Base-by-base conservation (phyloP, 2,113 vertebrate species). In the Petromus typicus region DNA sequence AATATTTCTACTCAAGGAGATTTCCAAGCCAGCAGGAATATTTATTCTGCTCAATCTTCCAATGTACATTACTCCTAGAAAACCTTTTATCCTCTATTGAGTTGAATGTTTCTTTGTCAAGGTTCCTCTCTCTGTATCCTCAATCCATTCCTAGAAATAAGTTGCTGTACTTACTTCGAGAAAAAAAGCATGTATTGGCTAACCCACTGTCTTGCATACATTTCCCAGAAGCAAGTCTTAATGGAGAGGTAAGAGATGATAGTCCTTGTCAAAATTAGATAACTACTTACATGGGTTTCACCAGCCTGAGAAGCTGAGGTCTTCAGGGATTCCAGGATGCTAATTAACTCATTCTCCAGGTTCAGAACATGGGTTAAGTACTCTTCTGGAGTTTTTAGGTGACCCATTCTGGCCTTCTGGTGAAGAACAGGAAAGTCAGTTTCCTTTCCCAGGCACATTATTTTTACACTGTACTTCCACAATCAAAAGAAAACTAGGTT, bases 201-300 rank as follows among this genome's bases (percentile, higher is more conserved):
- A n/a, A n/a, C n/a, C n/a, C n/a, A n/a, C n/a, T n/a, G n/a, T n/a
- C n/a, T n/a, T n/a, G n/a, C n/a, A n/a, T n/a, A n/a, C n/a, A n/a
- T n/a, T n/a, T n/a, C n/a, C n/a, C n/a, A n/a, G n/a, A n/a, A n/a
- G n/a, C n/a, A n/a, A n/a, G 30, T 66, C 12, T 82, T 56, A 51
- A 51, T 51, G 51, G 51, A 81, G 64, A 87, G 67, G 27, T 37
- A 22, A 88, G 84, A 90, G 3, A 14, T 23, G 7, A 56, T 17
- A 4, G 2, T 66, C 16, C 37, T 4, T 66, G 17, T 91, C 22
- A 71, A 59, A 87, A 78, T 7, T 45, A 56, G 2, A 64, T 69
- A 51, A 51, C 51, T n/a, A 94, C 94, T 96, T 86, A 97, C 94
- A 57, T 78, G 37, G 57, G 40, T 90, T 85, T 96, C 59, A 82